Conservation (phyloP, 2,888 invertebrate species). For the Cryptocephalus primarius region DNA sequence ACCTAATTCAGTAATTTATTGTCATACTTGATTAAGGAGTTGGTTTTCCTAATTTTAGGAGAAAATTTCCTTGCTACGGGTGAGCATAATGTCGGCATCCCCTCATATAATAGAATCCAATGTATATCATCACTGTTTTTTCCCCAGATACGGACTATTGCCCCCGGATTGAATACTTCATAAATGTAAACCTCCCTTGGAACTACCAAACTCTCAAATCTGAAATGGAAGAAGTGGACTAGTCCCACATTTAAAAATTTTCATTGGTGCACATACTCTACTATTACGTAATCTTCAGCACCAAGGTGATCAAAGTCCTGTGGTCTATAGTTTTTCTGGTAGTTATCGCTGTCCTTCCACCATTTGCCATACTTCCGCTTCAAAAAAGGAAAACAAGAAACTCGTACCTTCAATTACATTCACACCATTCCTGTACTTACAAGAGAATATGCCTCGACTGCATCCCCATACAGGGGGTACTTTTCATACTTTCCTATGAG, state of each 20-base stretch:
- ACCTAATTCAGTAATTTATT: too few species aligned
- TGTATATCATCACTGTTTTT: conserved; percentile 33
- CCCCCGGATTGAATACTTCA: conserved; percentile 81
- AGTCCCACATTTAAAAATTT: not conserved
- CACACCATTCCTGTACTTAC: conserved; percentile 41
- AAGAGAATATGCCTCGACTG: conserved; percentile 82
- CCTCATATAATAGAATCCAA: conserved; percentile 74
- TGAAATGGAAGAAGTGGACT: conserved; percentile 22
- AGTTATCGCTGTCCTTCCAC: conserved; percentile 74
- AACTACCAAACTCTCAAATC: conserved; percentile 55
- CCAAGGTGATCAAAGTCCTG: conserved; percentile 56
- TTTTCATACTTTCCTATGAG: conserved; percentile 73
- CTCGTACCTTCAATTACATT: not conserved
- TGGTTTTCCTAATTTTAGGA: conserved; percentile 53
- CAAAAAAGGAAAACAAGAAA: conserved; percentile 12
- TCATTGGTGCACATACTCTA: conserved; percentile 39
- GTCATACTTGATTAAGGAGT: conserved; percentile 36
- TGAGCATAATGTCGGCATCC: conserved; percentile 49
- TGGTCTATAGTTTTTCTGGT: conserved; percentile 57
- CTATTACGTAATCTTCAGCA: conserved; percentile 64
- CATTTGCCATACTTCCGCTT: conserved; percentile 78
- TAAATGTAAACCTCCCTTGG: conserved; percentile 63
- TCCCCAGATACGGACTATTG: conserved; percentile 72
- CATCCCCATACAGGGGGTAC: conserved; percentile 85
- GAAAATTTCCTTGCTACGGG: conserved; percentile 61